Base-by-base conservation (phyloP, 2,113 vertebrate genomes). In the Melospiza georgiana region DNA sequence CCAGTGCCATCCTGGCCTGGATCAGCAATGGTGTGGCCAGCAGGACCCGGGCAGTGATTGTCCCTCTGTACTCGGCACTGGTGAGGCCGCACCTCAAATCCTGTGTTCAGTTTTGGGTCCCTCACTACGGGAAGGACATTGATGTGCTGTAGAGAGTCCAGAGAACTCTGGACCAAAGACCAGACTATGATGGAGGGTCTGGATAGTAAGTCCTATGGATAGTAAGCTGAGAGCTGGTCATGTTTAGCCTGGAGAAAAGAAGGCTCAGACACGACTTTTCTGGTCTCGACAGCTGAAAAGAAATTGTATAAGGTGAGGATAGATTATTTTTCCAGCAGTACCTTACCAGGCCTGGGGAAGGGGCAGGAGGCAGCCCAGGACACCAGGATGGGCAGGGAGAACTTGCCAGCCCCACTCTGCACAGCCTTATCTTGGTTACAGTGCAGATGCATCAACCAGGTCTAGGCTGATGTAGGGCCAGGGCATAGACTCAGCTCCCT, bases 11-110 rank as follows among this genome's bases (percentile, higher is more conserved):
- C 35, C 43, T 80, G 51, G 21, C 2, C 11, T 58, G 31, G 1
- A 7, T 33, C 43, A 58, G 31, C 1, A 65, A 23, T 4, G 5
- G 31, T 23, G 25, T 37, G 18, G 10, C 15, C 59, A 44, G 12
- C 33, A 51, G 27, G 33, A 66, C 4, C 44, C 9, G 15, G 33
- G 23, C 27, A 33, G 14, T 1, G 31, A 37, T 3, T 2, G 1
- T 22, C 7, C 17, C 11, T 3, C 14, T 51, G 4, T 48, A 2
- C 31, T 66, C 1, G 0, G 4, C 43, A 5, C 31, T 65, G 18
- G 5, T 33, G 68, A 66, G 31, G 37, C 44, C 3, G 2, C 22
- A 44, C 10, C 19, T 59, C 12, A 4, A 37, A 33, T 28, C 31
- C 12, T 44, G 16, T 41, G 12, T 20, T 37, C 27, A 31, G 12